phyloP scores from a whole-genome alignment of 2,888 invertebrate genomes.

The Hirtodrosophila histrioides region DNA sequence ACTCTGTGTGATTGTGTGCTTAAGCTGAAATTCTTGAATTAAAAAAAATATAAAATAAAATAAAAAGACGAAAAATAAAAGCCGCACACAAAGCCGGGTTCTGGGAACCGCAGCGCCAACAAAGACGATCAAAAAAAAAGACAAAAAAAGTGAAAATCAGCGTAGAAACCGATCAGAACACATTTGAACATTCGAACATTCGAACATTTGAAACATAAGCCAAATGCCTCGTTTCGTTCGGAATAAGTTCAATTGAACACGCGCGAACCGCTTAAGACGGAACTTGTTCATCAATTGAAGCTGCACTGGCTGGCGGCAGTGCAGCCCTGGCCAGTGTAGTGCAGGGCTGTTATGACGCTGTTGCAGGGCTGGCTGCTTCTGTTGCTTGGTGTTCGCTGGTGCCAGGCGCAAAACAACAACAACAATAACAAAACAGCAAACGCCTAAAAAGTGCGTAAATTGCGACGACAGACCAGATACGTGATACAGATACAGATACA shows the following conservation, averaged over 20 bases:
- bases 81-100: slow-evolving; percentile 38
- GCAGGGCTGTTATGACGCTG: background rate
- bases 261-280: too few species aligned
- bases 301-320: too few species aligned
- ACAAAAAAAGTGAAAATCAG: slow-evolving; percentile 24
- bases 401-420: slow-evolving; percentile 4
- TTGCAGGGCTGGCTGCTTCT: background rate
- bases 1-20: slow-evolving; percentile 11
- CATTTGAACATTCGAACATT: slow-evolving; percentile 9
- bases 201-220: slow-evolving; percentile 5
- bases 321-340: background rate
- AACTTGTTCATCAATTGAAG: background rate
- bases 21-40: slow-evolving; percentile 44
- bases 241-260: too few species aligned
- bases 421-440: background rate
- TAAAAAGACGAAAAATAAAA: slow-evolving; percentile 8
- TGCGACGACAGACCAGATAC: slow-evolving; percentile 31
- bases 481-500: slow-evolving; percentile 52
- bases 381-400: background rate
- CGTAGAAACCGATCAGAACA: slow-evolving; percentile 5
- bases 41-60: too few species aligned
- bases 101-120: slow-evolving; percentile 34
- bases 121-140: too few species aligned
- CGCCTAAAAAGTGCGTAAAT: slow-evolving; percentile 56
- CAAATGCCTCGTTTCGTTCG: too few species aligned